Evolutionary conservation across 2,797 vertebrate species (phyloP), one percentile per base, ranked within the genome.

Genomic region (Erpetoichthys calabaricus): DNA sequence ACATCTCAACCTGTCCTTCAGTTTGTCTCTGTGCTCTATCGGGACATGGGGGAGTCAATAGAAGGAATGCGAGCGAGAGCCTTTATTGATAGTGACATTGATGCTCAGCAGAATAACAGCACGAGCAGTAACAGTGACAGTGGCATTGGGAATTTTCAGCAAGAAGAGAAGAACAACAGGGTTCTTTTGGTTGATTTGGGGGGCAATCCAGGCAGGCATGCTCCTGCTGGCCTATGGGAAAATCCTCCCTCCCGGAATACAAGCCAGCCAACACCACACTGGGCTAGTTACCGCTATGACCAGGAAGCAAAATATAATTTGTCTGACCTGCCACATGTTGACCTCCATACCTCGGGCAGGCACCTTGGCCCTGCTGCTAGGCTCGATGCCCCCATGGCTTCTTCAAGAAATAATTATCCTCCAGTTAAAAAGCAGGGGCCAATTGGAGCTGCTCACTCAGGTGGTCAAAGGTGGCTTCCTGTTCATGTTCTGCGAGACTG

Each of bases 91-190:
- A 89, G 88, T 0, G 93, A 90, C 45, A 81, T 74, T 1, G 87
- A 90, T 4, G 85, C 75, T 52, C 89, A 82, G 54, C 83, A 96
- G 75, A 95, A 96, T 74, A 86, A 94, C 62, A 98, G 95, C 67
- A 96, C 90, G 45, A 96, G 95, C 78, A 99, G 96, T 73, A 98
- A 93, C 78, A 99, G 96, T 1, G 96, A 99, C 46, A 99, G 96
- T 0, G 96, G 96, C 44, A 94, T 99, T 1, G 93, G 96, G 3
- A 97, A 97, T 66, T 92, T 98, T 71, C 79, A 89, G 60, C 91
- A 89, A 1, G 96, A 99, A 56, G 96, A 99, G 64, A 94, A 92
- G 64, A 89, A 69, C 68, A 90, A 88, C 69, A 72, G 96, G 25
- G 92, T 97, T 63, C 82, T 99, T 3, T 78, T 98, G 45, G 90